A percentile compares a stretch with the other conserved stretches of the same genome.
Conservation (phyloP, 2,797 vertebrate genomes). For the Leptoclinus maculatus region DNA sequence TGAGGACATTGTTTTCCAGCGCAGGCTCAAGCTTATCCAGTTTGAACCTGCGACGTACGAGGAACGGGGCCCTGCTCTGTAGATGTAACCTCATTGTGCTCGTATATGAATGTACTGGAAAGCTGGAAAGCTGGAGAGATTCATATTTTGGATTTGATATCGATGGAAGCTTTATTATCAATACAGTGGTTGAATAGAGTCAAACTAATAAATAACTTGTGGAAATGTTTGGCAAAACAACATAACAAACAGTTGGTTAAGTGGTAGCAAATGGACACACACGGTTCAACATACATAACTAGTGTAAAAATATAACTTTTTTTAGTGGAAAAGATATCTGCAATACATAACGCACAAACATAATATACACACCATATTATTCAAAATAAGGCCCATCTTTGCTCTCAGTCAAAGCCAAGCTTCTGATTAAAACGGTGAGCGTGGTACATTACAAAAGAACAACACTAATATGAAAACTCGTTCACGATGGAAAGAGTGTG, state of each 20-base stretch:
- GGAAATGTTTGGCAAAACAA: constrained; percentile 57
- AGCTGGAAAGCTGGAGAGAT: constrained; percentile 24
- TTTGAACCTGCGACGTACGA: too few relatives aligned
- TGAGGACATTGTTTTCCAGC: too few relatives aligned
- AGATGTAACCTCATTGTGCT: constrained; percentile 18
- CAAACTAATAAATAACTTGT: constrained; percentile 78
- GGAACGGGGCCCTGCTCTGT: too few relatives aligned
- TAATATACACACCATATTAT: constrained; percentile 75
- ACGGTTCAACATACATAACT: constrained; percentile 62
- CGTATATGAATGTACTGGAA: constrained; percentile 14
- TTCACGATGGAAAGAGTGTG: constrained; percentile 53
- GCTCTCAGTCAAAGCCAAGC: constrained; percentile 60
- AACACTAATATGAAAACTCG: constrained; percentile 43
- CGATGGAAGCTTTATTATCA: constrained; percentile 67
- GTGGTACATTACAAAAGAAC: constrained; percentile 57
- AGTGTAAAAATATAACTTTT: constrained; percentile 71
- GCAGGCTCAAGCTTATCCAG: too few relatives aligned
- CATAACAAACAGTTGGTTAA: constrained; percentile 62
- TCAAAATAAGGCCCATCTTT: constrained; percentile 58
- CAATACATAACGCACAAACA: constrained; percentile 66
- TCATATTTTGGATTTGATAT: constrained; percentile 27
- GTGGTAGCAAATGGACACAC: constrained; percentile 53
- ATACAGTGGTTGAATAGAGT: constrained; percentile 54
- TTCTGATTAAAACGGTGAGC: constrained; percentile 65
- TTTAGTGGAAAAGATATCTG: constrained; percentile 66